phyloP scores from a whole-genome alignment of 1,140 invertebrate species.

The Psix sp. region DNA sequence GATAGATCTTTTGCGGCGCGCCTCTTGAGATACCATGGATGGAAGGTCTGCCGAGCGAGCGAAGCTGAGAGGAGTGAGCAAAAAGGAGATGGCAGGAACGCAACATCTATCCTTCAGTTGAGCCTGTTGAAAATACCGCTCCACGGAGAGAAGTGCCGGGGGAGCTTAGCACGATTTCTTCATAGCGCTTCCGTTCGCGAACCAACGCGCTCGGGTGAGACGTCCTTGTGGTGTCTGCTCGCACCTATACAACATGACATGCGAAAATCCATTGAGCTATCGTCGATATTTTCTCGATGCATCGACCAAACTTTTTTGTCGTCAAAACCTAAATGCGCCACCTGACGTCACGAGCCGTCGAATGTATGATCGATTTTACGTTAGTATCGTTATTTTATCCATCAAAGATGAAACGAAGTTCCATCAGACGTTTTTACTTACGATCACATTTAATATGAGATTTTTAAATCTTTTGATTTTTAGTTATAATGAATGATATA shows the following conservation, averaged over 20 bases:
- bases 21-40: conserved; percentile 62
- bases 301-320: conserved; percentile 14
- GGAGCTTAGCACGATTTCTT: conserved; percentile 33
- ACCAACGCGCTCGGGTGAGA: conserved; percentile 45
- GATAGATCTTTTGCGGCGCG: conserved; percentile 50
- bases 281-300: conserved; percentile 42
- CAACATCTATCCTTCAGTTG: conserved; percentile 45
- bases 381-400: too few relatives aligned
- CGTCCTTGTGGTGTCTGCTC: conserved; percentile 52
- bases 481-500: too few relatives aligned
- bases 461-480: too few relatives aligned
- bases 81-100: conserved; percentile 19
- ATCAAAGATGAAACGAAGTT: too few relatives aligned
- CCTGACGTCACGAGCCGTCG: conserved; percentile 26
- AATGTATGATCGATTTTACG: too few relatives aligned
- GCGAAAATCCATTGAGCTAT: conserved; percentile 28
- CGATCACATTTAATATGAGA: too few relatives aligned
- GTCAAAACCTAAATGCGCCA: background rate
- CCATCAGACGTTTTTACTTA: too few relatives aligned
- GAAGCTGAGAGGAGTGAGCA: conserved; percentile 5
- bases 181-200: conserved; percentile 56
- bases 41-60: conserved; percentile 59
- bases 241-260: conserved; percentile 44
- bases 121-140: conserved; percentile 39
- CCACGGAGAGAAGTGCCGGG: conserved; percentile 10